Evolutionary conservation across 2,113 vertebrate genomes (phyloP).

Genomic region (Illadopsis cleaveri): DNA sequence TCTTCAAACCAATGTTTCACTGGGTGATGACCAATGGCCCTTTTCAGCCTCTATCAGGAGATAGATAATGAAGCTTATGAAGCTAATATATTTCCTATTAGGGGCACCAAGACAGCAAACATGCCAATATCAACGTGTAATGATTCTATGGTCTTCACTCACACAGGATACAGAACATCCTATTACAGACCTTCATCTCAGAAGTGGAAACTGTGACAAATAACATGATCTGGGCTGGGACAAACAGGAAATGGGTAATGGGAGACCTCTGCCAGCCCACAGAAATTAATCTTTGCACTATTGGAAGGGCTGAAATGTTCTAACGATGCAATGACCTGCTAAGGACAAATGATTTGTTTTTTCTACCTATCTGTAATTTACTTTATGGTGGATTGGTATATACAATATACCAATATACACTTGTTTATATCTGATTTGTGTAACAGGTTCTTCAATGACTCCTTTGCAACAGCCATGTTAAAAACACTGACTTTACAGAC

Average conservation of each 20-base stretch:
- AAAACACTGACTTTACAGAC: not conserved
- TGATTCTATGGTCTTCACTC: not conserved
- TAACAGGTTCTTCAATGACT: not conserved
- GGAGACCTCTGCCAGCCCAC: not conserved
- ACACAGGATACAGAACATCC: not conserved
- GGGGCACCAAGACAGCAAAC: not conserved
- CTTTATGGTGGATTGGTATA: not conserved
- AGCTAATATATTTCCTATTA: not conserved
- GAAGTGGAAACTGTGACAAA: not conserved
- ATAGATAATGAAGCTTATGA: not conserved
- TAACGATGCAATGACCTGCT: not conserved
- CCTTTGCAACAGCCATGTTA: fast-evolving
- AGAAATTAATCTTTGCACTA: not conserved
- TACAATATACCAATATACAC: too few relatives aligned
- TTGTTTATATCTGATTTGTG: not conserved
- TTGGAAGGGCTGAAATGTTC: not conserved
- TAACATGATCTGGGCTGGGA: not conserved
- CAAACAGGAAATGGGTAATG: not conserved
- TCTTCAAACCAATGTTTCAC: not conserved
- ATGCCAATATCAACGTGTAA: not conserved
- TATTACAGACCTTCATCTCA: not conserved
- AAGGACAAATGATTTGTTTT: not conserved
- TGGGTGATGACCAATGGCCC: not conserved
- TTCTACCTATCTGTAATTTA: not conserved
- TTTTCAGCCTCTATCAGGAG: not conserved